These are phyloP conservation scores for Empidonax traillii DNA, from an alignment of 2,113 vertebrate genomes.

Conservation along the genomic window DNA sequence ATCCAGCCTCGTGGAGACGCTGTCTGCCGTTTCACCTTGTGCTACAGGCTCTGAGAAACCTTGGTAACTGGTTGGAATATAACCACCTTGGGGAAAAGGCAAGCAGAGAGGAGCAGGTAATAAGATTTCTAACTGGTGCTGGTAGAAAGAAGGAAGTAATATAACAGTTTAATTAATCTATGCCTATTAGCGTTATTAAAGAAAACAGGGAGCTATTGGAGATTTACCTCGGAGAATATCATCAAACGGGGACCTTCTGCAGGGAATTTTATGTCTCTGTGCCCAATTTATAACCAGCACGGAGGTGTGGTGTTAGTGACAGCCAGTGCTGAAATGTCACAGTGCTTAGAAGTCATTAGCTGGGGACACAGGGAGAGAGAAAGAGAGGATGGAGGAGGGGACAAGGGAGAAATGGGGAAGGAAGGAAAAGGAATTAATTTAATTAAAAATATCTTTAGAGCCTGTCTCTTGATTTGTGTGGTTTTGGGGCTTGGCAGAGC, in stretches of 20 bases:
- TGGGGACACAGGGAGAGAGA: constrained; percentile 42
- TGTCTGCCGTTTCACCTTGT: constrained; percentile 22
- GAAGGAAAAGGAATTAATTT: constrained; percentile 58
- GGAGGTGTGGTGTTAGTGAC: constrained; percentile 59
- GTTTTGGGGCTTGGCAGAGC: constrained; percentile 65
- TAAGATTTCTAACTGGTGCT: constrained; percentile 48
- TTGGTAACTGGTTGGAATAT: constrained; percentile 57
- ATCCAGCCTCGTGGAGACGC: neutral
- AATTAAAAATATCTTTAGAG: constrained; percentile 72
- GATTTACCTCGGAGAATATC: constrained; percentile 44
- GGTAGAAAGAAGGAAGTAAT: constrained; percentile 47
- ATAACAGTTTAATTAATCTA: constrained; percentile 46
- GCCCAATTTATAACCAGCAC: constrained; percentile 44
- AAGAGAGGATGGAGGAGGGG: constrained; percentile 30
- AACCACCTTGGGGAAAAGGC: constrained; percentile 51
- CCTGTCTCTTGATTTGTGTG: constrained; percentile 63
- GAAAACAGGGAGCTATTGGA: constrained; percentile 54
- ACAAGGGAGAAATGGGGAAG: constrained; percentile 30
- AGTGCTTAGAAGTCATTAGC: constrained; percentile 63
- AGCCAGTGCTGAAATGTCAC: constrained; percentile 69
- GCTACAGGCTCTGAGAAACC: constrained; percentile 49
- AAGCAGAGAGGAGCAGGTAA: constrained; percentile 48
- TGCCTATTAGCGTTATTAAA: constrained; percentile 51
- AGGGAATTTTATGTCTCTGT: neutral
- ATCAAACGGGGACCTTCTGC: constrained; percentile 36